Percentiles rank a stretch among this genome's conserved stretches.
Evolutionary conservation across 2,797 vertebrate species (phyloP).

Genomic region (Euphonia xanthogaster): DNA sequence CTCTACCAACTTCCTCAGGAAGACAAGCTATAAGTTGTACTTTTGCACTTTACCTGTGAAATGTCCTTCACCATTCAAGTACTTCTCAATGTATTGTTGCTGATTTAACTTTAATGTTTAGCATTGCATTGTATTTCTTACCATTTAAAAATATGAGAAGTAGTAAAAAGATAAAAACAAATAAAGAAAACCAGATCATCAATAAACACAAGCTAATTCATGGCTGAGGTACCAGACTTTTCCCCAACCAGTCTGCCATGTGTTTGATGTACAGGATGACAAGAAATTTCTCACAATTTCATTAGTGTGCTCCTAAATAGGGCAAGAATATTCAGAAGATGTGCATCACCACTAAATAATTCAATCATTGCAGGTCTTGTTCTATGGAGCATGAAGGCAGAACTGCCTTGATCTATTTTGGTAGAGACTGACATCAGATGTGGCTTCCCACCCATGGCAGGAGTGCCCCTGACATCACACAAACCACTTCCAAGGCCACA

Average conservation of each 20-base stretch:
- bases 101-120: background rate
- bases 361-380: background rate
- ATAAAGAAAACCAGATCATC: background rate
- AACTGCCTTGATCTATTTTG: conserved; percentile 1
- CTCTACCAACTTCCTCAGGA: background rate
- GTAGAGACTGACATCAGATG: background rate
- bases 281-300: background rate
- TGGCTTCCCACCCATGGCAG: background rate
- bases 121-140: background rate
- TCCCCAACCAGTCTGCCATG: background rate
- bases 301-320: conserved; percentile 11
- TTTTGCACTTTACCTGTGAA: background rate
- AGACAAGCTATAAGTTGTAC: background rate
- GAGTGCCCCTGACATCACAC: background rate
- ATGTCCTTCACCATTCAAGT: background rate
- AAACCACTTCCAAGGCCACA: background rate
- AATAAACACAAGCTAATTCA: background rate
- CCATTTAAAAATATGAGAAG: background rate
- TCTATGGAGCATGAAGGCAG: background rate
- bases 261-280: background rate
- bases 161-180: background rate
- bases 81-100: background rate
- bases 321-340: conserved; percentile 8
- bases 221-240: background rate
- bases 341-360: conserved; percentile 42